Evolutionary conservation across 2,888 invertebrate genomes (phyloP).

Genomic region (Seira sanloemensis): DNA sequence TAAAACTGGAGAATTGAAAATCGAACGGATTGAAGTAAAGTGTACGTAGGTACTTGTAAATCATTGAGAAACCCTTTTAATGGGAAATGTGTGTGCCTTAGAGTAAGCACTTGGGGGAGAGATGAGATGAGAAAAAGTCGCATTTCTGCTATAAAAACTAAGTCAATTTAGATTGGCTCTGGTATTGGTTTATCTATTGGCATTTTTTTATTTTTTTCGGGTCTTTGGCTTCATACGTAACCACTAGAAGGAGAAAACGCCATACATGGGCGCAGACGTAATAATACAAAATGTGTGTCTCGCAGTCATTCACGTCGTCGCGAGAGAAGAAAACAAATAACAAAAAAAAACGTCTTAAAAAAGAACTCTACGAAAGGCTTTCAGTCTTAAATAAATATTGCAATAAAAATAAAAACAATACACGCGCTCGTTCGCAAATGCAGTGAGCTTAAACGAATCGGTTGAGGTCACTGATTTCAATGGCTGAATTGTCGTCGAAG

Average conservation of each 20-base stretch:
- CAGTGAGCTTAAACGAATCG: slow-evolving; percentile 6
- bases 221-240: not conserved
- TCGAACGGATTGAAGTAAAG: not conserved
- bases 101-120: not conserved
- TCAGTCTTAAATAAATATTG: slow-evolving; percentile 63
- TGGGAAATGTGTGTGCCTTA: not conserved
- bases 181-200: not conserved
- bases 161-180: not conserved
- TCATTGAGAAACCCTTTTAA: not conserved
- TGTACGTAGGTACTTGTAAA: slow-evolving; percentile 4
- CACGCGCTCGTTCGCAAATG: too few species aligned
- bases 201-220: not conserved
- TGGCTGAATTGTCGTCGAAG: not conserved
- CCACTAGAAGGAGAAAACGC: not conserved
- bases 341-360: not conserved
- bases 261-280: too few species aligned
- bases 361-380: not conserved
- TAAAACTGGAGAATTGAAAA: not conserved
- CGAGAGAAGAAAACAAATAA: not conserved
- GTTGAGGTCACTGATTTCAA: not conserved
- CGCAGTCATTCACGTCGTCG: too few species aligned
- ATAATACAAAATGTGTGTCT: not conserved
- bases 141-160: too few species aligned
- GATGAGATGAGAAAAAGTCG: too few species aligned
- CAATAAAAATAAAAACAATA: not conserved